These are phyloP conservation scores for Spinus olivaceus DNA, from an alignment of 2,797 vertebrate species.

Conservation along the genomic window DNA sequence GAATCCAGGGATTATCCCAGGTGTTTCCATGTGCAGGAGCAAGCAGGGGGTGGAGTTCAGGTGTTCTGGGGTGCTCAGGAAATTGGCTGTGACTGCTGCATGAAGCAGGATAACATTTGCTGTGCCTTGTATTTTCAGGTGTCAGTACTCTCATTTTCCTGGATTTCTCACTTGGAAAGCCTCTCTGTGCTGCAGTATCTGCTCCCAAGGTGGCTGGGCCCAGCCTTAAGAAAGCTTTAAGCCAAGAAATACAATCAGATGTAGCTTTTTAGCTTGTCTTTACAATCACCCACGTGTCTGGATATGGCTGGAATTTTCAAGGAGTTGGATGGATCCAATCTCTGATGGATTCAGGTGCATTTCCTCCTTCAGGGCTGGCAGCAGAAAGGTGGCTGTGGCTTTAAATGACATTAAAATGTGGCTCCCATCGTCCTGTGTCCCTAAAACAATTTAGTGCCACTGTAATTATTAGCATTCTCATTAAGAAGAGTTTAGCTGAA, in stretches of 20 bases:
- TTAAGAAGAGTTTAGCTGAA: constrained; percentile 66
- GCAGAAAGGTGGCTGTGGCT: neutral
- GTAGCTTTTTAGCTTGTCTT: neutral
- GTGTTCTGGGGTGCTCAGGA: neutral
- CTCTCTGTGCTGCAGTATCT: neutral
- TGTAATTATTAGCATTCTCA: constrained; percentile 69
- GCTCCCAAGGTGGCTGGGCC: neutral
- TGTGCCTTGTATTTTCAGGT: neutral
- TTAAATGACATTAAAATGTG: constrained; percentile 13
- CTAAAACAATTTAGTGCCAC: constrained; percentile 13
- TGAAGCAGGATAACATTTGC: fast-evolving
- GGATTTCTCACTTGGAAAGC: neutral
- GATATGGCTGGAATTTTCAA: neutral
- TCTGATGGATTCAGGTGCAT: fast-evolving
- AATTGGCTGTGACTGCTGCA: neutral
- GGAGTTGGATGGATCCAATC: neutral
- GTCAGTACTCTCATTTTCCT: neutral
- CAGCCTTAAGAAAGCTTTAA: neutral
- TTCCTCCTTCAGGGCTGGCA: neutral
- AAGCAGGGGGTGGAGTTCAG: neutral
- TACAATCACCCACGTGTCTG: neutral
- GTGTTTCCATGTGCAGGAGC: neutral
- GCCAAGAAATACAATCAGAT: neutral
- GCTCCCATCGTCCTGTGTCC: constrained; percentile 30
- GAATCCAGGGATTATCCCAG: neutral